Percentiles rank a stretch among this genome's conserved stretches.
Conservation (phyloP, 1,140 invertebrate genomes). For the Drosophila pachea region DNA sequence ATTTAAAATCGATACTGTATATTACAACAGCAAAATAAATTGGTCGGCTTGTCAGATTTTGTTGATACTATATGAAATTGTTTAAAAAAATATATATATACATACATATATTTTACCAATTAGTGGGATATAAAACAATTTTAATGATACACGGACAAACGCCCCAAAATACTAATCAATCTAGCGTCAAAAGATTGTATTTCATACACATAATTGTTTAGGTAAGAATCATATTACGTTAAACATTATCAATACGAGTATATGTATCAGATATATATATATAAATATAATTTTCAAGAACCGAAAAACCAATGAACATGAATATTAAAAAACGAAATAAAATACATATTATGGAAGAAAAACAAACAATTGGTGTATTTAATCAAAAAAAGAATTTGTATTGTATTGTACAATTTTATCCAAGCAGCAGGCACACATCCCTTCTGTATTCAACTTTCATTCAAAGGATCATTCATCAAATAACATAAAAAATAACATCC, state of each 20-base stretch:
- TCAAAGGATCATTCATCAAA: too few relatives aligned
- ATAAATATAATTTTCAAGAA: slow-evolving; percentile 59
- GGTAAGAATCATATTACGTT: slow-evolving; percentile 59
- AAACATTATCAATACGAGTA: slow-evolving; percentile 54
- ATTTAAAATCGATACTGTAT: slow-evolving; percentile 56
- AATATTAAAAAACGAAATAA: slow-evolving; percentile 57
- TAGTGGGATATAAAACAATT: slow-evolving; percentile 59
- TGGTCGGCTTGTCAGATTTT: slow-evolving; percentile 71
- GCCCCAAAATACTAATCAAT: slow-evolving; percentile 48
- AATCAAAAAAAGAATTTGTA: not conserved
- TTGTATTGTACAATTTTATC: too few relatives aligned
- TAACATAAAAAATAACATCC: too few relatives aligned
- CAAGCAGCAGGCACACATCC: too few relatives aligned
- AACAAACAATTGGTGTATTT: not conserved
- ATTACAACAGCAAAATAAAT: slow-evolving; percentile 51
- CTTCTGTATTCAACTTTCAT: too few relatives aligned
- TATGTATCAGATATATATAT: slow-evolving; percentile 39
- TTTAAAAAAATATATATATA: slow-evolving; percentile 49
- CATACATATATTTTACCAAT: slow-evolving; percentile 60
- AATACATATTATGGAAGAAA: slow-evolving; percentile 35
- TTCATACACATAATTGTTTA: slow-evolving; percentile 50
- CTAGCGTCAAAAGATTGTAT: slow-evolving; percentile 44
- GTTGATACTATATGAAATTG: slow-evolving; percentile 63
- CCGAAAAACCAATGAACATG: slow-evolving; percentile 45
- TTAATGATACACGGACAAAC: slow-evolving; percentile 48